phyloP scores from a whole-genome alignment of 2,113 vertebrate genomes.

The Psephotus haematonotus region DNA sequence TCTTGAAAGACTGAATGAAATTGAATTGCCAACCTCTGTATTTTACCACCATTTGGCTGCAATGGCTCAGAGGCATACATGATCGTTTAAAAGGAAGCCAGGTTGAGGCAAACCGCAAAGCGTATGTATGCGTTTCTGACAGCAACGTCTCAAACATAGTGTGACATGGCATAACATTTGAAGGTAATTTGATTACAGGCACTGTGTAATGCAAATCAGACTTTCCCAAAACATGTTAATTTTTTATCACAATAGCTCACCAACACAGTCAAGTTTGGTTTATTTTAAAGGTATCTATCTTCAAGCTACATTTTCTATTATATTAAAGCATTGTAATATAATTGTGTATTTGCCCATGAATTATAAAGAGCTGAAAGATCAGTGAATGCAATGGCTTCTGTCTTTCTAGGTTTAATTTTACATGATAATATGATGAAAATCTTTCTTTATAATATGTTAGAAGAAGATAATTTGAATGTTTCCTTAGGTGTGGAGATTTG shows the following conservation, averaged over 20 bases:
- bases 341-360: background rate
- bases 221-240: conserved; percentile 32
- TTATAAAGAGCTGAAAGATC: background rate
- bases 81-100: conserved; percentile 47
- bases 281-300: conserved; percentile 1
- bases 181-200: conserved; percentile 68
- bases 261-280: background rate
- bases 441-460: background rate
- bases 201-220: conserved; percentile 62
- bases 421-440: background rate
- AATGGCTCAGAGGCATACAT: conserved; percentile 47
- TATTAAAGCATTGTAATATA: background rate
- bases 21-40: conserved; percentile 63
- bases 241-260: conserved; percentile 39
- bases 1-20: conserved; percentile 73
- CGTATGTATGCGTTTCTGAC: conserved; percentile 22
- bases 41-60: conserved; percentile 69
- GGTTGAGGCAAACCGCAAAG: conserved; percentile 49
- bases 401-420: conserved; percentile 12
- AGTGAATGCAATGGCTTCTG: background rate
- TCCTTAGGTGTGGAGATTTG: background rate
- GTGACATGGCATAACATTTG: conserved; percentile 45
- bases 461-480: background rate
- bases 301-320: background rate
- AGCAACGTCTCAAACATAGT: conserved; percentile 50